phyloP scores from a whole-genome alignment of 2,797 vertebrate species.

The Poecilia picta region DNA sequence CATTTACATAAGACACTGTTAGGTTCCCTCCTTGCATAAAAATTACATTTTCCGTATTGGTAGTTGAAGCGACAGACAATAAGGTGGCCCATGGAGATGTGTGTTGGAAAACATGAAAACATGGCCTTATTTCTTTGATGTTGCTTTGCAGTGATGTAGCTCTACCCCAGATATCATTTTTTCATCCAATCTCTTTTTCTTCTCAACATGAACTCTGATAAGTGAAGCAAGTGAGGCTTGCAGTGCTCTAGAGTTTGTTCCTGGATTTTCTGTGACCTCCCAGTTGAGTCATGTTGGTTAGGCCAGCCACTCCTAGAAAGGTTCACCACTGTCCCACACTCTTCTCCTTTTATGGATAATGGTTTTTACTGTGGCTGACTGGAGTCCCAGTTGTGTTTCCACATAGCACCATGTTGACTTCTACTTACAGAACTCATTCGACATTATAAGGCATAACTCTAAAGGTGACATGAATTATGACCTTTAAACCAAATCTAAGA shows the following conservation, averaged over 20 bases:
- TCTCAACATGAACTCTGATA: not conserved
- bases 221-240: not conserved
- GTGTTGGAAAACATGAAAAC: no score
- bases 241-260: not conserved
- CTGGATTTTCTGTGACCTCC: not conserved
- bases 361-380: not conserved
- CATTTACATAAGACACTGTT: not conserved
- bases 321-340: not conserved
- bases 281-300: not conserved
- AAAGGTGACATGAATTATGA: not conserved
- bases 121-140: no score
- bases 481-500: not conserved
- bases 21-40: not conserved
- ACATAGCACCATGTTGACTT: not conserved
- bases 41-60: not conserved
- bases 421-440: not conserved
- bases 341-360: not conserved
- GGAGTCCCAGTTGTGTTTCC: not conserved
- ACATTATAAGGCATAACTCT: not conserved
- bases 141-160: not conserved
- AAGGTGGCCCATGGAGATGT: no score
- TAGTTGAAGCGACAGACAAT: not conserved
- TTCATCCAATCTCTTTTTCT: not conserved
- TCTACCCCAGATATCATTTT: not conserved
- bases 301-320: not conserved